phyloP scores from a whole-genome alignment of 2,888 invertebrate genomes.

The Gryllus longicercus region DNA sequence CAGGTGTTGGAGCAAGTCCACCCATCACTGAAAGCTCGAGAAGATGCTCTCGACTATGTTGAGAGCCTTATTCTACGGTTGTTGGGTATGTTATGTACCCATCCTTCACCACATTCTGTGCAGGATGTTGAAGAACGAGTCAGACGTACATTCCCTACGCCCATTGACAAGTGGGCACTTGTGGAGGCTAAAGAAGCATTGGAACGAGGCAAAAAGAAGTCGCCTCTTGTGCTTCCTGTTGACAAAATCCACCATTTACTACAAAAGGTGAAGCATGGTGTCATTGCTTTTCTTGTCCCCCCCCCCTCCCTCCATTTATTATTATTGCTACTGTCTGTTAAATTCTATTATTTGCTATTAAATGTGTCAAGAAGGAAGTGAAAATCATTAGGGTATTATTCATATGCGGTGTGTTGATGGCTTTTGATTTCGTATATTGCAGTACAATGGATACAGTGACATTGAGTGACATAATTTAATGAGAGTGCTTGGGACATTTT shows the following conservation, averaged over 20 bases:
- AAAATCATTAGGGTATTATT: no score
- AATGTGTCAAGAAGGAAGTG: no score
- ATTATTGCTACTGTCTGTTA: no score
- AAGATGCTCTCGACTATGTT: slow-evolving; percentile 88
- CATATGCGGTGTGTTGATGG: no score
- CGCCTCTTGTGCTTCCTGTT: slow-evolving; percentile 70
- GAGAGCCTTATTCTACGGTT: slow-evolving; percentile 86
- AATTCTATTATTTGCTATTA: no score
- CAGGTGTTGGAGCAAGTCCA: slow-evolving; percentile 89
- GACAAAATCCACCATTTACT: slow-evolving; percentile 87
- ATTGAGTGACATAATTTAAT: no score
- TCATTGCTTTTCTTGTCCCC: neutral
- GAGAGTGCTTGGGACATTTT: no score
- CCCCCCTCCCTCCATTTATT: no score
- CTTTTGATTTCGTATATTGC: no score
- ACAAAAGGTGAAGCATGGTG: slow-evolving; percentile 60
- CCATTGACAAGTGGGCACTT: slow-evolving; percentile 91
- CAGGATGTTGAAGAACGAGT: slow-evolving; percentile 93
- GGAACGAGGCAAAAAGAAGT: slow-evolving; percentile 70
- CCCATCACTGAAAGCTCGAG: slow-evolving; percentile 77
- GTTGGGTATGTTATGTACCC: slow-evolving; percentile 81
- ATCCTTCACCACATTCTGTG: slow-evolving; percentile 73
- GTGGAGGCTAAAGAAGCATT: slow-evolving; percentile 82
- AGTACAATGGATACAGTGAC: no score
- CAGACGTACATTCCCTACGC: slow-evolving; percentile 87